Conservation (phyloP, 2,113 vertebrate genomes). For the Pristiophorus japonicus region DNA sequence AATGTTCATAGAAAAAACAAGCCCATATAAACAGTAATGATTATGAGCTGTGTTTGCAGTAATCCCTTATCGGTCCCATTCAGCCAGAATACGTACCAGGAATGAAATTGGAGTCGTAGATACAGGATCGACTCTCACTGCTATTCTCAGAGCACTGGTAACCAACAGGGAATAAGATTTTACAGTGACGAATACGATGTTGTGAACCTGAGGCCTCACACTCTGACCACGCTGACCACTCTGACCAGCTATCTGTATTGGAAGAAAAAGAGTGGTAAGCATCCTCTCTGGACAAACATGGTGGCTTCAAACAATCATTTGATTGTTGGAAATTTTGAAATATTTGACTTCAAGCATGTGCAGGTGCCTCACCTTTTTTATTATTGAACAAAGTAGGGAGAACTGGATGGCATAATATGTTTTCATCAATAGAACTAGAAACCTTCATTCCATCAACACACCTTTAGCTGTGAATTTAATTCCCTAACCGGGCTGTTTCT, state of each 20-base stretch:
- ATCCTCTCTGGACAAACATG: neutral
- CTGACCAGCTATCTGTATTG: conserved; percentile 84
- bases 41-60: neutral
- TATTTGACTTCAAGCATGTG: neutral
- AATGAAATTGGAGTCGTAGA: conserved; percentile 79
- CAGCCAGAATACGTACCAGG: conserved; percentile 65
- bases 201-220: conserved; percentile 73
- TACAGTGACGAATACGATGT: conserved; percentile 73
- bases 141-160: conserved; percentile 83
- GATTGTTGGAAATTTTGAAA: neutral
- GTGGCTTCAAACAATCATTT: neutral
- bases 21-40: neutral
- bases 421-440: neutral
- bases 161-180: conserved; percentile 78
- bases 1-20: neutral
- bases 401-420: neutral
- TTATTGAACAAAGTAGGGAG: neutral
- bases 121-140: conserved; percentile 72
- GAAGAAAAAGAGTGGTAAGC: neutral
- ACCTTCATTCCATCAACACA: neutral
- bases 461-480: neutral
- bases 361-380: neutral
- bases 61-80: neutral
- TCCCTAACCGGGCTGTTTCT: neutral
- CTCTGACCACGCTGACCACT: conserved; percentile 86